These are phyloP conservation scores for Diplodus sargus DNA, from an alignment of 2,797 vertebrate species.

Conservation along the genomic window DNA sequence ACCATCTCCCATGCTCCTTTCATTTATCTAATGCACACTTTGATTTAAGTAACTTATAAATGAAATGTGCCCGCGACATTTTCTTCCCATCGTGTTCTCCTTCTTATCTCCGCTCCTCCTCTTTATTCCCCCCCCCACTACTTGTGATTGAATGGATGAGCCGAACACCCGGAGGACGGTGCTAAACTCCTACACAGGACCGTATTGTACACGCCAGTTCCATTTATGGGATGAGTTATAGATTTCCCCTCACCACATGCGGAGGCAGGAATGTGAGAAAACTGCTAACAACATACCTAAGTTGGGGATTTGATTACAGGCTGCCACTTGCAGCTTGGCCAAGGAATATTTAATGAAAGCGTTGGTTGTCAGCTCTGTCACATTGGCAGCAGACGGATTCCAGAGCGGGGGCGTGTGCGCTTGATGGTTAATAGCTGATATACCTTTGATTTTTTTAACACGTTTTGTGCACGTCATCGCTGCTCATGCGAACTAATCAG, in stretches of 20 bases:
- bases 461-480: constrained; percentile 6
- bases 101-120: constrained; percentile 55
- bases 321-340: constrained; percentile 33
- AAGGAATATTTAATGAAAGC: constrained; percentile 37
- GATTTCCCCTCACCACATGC: constrained; percentile 54
- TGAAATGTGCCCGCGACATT: constrained; percentile 67
- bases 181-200: constrained; percentile 58
- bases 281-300: constrained; percentile 50
- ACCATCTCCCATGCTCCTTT: constrained; percentile 66
- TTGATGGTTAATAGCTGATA: constrained; percentile 12
- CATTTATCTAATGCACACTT: constrained; percentile 69
- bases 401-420: background rate
- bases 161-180: constrained; percentile 52
- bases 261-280: constrained; percentile 55
- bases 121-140: constrained; percentile 29
- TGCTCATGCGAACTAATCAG: constrained; percentile 16
- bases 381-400: background rate
- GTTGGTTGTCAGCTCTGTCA: constrained; percentile 16
- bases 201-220: constrained; percentile 58
- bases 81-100: constrained; percentile 54
- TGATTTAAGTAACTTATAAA: constrained; percentile 70
- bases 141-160: constrained; percentile 70
- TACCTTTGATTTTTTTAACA: background rate
- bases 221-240: constrained; percentile 73
- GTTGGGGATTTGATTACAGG: constrained; percentile 55